Evolutionary conservation across 2,113 vertebrate species (phyloP).

Genomic region (Quiscalus mexicanus): DNA sequence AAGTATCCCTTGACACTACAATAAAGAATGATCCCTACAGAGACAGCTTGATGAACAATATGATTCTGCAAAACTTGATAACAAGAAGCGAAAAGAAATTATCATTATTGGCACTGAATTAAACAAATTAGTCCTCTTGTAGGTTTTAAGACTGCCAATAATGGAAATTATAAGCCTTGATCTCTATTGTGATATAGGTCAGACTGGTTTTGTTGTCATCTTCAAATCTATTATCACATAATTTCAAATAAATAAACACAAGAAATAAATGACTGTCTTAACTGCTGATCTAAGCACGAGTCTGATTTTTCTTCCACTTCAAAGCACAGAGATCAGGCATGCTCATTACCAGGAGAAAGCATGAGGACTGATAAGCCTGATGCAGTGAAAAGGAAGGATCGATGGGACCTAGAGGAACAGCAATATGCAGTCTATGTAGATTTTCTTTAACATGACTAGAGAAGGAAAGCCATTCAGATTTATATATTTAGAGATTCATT

Average conservation of each 20-base stretch:
- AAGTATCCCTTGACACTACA: neutral
- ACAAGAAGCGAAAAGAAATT: neutral
- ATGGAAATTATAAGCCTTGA: neutral
- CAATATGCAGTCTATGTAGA: neutral
- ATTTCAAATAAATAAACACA: neutral
- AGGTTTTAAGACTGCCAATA: neutral
- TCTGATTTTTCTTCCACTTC: neutral
- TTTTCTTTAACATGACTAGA: neutral
- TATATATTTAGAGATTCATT: neutral
- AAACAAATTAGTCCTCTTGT: neutral
- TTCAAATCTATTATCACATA: neutral
- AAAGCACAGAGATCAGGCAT: neutral
- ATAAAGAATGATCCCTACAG: neutral
- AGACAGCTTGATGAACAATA: neutral
- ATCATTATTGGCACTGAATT: neutral
- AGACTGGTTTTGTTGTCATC: neutral
- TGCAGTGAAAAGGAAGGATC: neutral
- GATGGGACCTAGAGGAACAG: neutral
- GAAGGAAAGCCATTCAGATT: constrained; percentile 1
- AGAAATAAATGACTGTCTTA: neutral
- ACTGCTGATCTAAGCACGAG: neutral
- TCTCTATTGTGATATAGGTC: neutral
- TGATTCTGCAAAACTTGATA: neutral
- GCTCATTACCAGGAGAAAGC: neutral
- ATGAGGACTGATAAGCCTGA: neutral